Evolutionary conservation across 2,113 vertebrate species (phyloP), one percentile per base, ranked within the genome.

Genomic region (Actenoides lindsayi): DNA sequence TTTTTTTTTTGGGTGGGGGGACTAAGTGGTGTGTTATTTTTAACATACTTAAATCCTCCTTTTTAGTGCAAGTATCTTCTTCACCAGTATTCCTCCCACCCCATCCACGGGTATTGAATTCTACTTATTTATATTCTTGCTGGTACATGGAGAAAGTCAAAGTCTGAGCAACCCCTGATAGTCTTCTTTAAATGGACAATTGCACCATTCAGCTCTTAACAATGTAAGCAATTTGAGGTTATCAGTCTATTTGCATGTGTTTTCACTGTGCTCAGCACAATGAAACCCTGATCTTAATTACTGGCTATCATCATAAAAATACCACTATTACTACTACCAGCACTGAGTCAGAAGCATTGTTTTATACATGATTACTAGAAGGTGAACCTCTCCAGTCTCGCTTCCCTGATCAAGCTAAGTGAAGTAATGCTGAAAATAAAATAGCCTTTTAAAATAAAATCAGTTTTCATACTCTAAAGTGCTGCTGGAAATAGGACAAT

Each of bases 171-270:
- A 77, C 21, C 17, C n/a, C 2, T 5, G n/a, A 73, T 1, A 87
- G 75, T 67, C 53, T 67, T 74, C 82, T 90, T 82, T 39, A 44
- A 92, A 89, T 46, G 83, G 80, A 92, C 92, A 92, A 91, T 62
- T 82, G 83, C 73, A 59, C 63, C 76, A 27, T 91, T 96, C 85
- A 93, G 78, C 74, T 77, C 76, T 42, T 56, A 90, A 93, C 70
- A 95, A 56, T 42, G 78, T 27, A 80, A 83, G 91, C 81, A 83
- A 89, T 85, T 94, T 17, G 87, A 84, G 92, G 95, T 85, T 94
- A 92, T 96, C 91, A 94, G 94, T 89, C 94, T 94, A 80, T 87
- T 95, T 94, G 94, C 89, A 87, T 92, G 94, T 84, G 83, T 89
- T 96, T 95, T 42, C 91, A 79, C 77, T 65, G 76, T 3, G 42